Evolutionary conservation across 2,113 vertebrate species (phyloP), one percentile per base, ranked within the genome.

Genomic region (Origma solitaria): DNA sequence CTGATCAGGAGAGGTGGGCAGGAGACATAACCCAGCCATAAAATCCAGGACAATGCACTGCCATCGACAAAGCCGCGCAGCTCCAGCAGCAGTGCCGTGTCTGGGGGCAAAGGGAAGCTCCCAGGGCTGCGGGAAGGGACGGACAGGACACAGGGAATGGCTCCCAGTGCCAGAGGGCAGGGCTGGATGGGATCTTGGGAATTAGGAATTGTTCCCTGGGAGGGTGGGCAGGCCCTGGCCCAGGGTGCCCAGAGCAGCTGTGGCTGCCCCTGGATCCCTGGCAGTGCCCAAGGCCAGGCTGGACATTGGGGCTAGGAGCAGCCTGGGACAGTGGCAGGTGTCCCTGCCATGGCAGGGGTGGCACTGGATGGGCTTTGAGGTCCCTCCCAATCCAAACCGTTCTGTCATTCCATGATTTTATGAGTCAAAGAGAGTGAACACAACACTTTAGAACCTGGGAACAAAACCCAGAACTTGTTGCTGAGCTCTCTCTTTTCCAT

Each of bases 351-450:
- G 65, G 54, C 54, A 35, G 54, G 40, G 51, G 27, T 40, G 54
- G 65, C 1, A 4, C 13, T 38, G 57, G 69, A 0, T 9, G 58
- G 21, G 22, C 0, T 73, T 2, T 71, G 0, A 24, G 16, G 38
- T 21, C 27, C 20, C 6, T 42, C 7, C n/a, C 20, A 10, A 31
- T 33, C 7, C 47, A 83, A 54, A 13, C 4, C 27, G 13, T 40
- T 40, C 38, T 40, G 38, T 40, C 38, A 51, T 51, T 83, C 80
- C 31, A 8, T 9, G 22, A 22, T 37, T 65, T 65, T 6, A 19
- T 7, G 20, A 71, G 21, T 38, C 69, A 56, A 25, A 66, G 56
- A 54, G 42, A 71, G 37, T 25, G 69, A 86, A 49, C 44, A 42
- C 23, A 25, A 10, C 5, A 10, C 25, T 70, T 45, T 4, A 5